Percentiles rank a stretch among this genome's conserved stretches.
Conservation (phyloP, 2,888 invertebrate genomes). For the Drosophila stalkeri region DNA sequence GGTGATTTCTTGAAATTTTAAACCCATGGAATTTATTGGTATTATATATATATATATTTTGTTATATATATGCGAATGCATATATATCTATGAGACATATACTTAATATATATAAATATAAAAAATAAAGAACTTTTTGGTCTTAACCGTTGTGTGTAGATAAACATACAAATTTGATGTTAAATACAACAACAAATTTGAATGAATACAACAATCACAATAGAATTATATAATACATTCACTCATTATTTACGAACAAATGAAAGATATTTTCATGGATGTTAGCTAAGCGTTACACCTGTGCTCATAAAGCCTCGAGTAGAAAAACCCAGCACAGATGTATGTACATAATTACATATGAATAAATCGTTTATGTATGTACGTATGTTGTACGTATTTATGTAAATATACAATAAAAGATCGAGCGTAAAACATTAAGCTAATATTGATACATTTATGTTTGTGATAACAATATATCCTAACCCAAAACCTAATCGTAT, state of each 20-base stretch:
- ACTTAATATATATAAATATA: too few relatives aligned
- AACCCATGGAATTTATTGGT: constrained; percentile 9
- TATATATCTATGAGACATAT: too few relatives aligned
- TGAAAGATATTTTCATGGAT: background rate
- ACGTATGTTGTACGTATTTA: background rate
- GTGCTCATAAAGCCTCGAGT: constrained; percentile 11
- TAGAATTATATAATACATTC: background rate
- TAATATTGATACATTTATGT: too few relatives aligned
- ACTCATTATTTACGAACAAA: background rate
- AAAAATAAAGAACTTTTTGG: too few relatives aligned
- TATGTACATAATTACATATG: background rate
- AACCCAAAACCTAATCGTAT: background rate
- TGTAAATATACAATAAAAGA: too few relatives aligned
- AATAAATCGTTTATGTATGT: background rate
- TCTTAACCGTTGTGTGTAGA: too few relatives aligned
- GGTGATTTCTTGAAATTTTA: accelerated
- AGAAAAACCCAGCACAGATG: background rate
- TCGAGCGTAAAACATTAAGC: background rate
- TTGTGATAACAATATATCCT: background rate
- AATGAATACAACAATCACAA: too few relatives aligned
- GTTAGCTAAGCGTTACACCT: constrained; percentile 8
- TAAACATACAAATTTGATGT: background rate
- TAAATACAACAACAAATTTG: too few relatives aligned
- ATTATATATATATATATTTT: background rate
- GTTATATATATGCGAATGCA: background rate